These are phyloP conservation scores for Coregonus sp. DNA, from an alignment of 2,797 vertebrate species.

Conservation along the genomic window DNA sequence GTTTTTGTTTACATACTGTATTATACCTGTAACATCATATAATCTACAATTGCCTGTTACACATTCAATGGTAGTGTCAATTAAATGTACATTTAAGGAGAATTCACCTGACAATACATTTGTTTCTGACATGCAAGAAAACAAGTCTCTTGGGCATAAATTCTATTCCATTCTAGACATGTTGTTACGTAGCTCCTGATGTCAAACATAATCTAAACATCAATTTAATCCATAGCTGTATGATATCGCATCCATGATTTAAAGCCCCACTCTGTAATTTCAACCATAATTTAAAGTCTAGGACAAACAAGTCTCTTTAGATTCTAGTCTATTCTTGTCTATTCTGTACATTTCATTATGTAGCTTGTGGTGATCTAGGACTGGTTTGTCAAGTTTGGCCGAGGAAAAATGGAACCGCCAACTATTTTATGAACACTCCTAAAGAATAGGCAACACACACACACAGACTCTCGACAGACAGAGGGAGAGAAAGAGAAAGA, in stretches of 20 bases:
- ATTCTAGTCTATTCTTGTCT: background rate
- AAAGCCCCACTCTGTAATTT: no score
- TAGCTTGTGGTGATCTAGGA: conserved; percentile 11
- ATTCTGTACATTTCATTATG: conserved; percentile 3
- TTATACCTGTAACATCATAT: background rate
- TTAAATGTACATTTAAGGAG: background rate
- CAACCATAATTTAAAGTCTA: background rate
- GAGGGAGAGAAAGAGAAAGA: background rate
- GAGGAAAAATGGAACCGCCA: conserved; percentile 24
- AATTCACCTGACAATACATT: background rate
- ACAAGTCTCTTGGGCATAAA: background rate
- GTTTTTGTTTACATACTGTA: no score
- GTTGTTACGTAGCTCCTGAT: background rate
- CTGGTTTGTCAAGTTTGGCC: conserved; percentile 42
- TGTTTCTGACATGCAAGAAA: background rate
- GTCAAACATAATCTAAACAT: no score
- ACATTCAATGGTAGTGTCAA: no score
- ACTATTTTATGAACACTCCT: conserved; percentile 34
- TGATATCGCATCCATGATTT: no score
- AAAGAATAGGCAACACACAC: background rate
- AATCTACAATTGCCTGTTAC: no score
- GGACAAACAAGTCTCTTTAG: background rate
- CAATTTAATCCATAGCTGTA: no score
- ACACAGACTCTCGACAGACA: background rate
- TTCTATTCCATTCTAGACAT: background rate